These are phyloP conservation scores for Dysmachus trigonus DNA, from an alignment of 2,888 invertebrate species.

Conservation along the genomic window DNA sequence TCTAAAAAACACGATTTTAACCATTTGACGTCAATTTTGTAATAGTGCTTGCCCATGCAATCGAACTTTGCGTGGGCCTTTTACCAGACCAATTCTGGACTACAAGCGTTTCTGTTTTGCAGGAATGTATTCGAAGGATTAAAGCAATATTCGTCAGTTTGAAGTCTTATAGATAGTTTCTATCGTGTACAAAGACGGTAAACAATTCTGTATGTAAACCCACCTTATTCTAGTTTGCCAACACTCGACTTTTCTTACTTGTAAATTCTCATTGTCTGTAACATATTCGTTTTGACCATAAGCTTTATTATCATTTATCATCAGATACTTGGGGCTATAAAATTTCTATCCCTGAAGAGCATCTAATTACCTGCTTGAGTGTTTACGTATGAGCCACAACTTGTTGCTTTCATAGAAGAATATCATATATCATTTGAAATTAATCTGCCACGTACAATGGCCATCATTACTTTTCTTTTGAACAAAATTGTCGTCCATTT, in stretches of 20 bases:
- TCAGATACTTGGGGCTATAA: not conserved
- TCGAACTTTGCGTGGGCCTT: too few relatives aligned
- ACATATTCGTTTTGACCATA: not conserved
- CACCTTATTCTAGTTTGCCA: too few relatives aligned
- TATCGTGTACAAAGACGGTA: too few relatives aligned
- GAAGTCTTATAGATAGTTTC: too few relatives aligned
- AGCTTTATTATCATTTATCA: not conserved
- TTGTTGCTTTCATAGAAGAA: not conserved
- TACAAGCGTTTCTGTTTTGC: too few relatives aligned
- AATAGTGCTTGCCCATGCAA: too few relatives aligned
- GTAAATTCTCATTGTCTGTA: not conserved
- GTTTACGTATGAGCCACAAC: not conserved
- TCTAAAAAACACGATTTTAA: too few relatives aligned
- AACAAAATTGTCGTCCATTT: conserved; percentile 8
- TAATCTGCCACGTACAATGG: not conserved
- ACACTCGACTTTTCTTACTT: too few relatives aligned
- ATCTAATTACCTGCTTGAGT: not conserved
- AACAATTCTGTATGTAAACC: too few relatives aligned
- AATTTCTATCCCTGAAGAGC: not conserved
- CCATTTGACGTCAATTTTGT: too few relatives aligned
- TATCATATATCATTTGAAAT: conserved; percentile 21
- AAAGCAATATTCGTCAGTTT: not conserved
- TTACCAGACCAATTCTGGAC: too few relatives aligned
- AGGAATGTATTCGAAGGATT: not conserved
- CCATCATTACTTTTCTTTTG: conserved; percentile 1